Evolutionary conservation across 2,888 invertebrate species (phyloP).

Genomic region (Lymantria dispar): DNA sequence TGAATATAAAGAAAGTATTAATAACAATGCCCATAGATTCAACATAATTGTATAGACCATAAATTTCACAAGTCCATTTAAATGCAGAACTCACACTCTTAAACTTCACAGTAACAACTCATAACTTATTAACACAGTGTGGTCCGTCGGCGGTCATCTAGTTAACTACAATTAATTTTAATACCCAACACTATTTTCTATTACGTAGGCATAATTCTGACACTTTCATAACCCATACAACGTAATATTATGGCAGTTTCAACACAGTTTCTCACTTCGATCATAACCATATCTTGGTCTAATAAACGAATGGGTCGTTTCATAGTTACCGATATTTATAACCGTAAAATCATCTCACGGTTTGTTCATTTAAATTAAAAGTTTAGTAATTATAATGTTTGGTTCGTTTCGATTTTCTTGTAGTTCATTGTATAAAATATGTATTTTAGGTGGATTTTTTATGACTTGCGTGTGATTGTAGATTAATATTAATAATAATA

Average conservation of each 20-base stretch:
- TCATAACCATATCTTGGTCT: constrained; percentile 37
- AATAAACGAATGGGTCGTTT: constrained; percentile 33
- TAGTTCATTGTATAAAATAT: constrained; percentile 55
- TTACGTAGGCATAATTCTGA: constrained; percentile 41
- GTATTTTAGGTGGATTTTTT: constrained; percentile 3
- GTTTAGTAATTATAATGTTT: constrained; percentile 64
- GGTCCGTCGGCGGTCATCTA: constrained; percentile 17
- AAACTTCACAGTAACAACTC: constrained; percentile 1
- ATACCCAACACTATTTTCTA: constrained; percentile 38
- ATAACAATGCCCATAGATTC: too few relatives aligned
- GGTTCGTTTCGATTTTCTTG: constrained; percentile 56
- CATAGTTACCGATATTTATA: constrained; percentile 54
- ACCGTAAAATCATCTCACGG: constrained; percentile 60
- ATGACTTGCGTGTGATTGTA: too few relatives aligned
- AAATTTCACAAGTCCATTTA: constrained; percentile 7
- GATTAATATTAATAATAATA: too few relatives aligned
- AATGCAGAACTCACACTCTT: constrained; percentile 6
- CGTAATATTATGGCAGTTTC: constrained; percentile 37
- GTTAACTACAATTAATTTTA: constrained; percentile 36
- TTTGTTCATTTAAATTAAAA: constrained; percentile 68
- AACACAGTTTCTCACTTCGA: constrained; percentile 30
- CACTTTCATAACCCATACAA: constrained; percentile 42
- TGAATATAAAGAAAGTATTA: too few relatives aligned
- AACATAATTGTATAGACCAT: too few relatives aligned
- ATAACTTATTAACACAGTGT: constrained; percentile 10